Evolutionary conservation across 2,888 invertebrate genomes (phyloP).

Genomic region (Torymus texanus): DNA sequence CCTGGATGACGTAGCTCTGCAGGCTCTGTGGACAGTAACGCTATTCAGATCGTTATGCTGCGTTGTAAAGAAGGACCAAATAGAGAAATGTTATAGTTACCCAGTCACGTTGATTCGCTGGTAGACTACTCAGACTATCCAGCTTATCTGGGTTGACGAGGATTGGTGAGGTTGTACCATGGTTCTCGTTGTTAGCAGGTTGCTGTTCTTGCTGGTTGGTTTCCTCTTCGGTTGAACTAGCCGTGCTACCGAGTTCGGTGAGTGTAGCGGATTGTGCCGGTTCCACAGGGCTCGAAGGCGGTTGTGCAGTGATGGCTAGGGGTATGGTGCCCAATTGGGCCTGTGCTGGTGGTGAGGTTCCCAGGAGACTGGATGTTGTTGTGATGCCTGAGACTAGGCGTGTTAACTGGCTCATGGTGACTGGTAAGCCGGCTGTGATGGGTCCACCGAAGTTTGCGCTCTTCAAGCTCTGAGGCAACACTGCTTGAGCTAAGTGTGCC

Average conservation of each 20-base stretch:
- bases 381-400: constrained; percentile 75
- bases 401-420: constrained; percentile 80
- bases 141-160: constrained; percentile 70
- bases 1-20: constrained; percentile 65
- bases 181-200: constrained; percentile 62
- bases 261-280: not conserved
- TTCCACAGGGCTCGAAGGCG: not conserved
- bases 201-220: constrained; percentile 64
- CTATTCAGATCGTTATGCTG: no score
- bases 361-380: constrained; percentile 72
- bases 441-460: constrained; percentile 75
- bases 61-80: no score
- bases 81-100: constrained; percentile 23
- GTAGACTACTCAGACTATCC: constrained; percentile 57
- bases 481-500: constrained; percentile 82
- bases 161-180: constrained; percentile 70
- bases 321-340: not conserved
- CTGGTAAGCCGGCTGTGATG: constrained; percentile 76
- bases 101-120: constrained; percentile 61
- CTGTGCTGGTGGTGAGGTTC: not conserved
- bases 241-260: not conserved
- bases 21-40: constrained; percentile 66
- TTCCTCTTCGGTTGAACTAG: not conserved
- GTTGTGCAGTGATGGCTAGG: not conserved
- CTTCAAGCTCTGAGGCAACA: constrained; percentile 80